These are phyloP conservation scores for Choreutis nemorana DNA, from an alignment of 2,888 invertebrate genomes.

Conservation along the genomic window DNA sequence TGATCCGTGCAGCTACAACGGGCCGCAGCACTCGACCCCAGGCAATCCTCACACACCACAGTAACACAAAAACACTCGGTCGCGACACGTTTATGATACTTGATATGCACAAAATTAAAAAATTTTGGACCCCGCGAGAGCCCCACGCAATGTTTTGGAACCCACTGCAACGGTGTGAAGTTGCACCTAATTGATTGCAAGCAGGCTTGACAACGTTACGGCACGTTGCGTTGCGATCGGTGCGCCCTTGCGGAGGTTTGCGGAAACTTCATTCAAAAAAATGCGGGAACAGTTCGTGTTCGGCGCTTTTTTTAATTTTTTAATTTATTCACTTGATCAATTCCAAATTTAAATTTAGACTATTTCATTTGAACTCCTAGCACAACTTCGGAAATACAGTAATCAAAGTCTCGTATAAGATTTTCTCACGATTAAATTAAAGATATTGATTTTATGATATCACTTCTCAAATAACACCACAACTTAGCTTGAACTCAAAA, in stretches of 20 bases:
- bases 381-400: background rate
- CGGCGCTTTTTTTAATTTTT: conserved; percentile 11
- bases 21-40: conserved; percentile 22
- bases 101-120: conserved; percentile 8
- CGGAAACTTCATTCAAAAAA: conserved; percentile 28
- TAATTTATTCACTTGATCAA: conserved; percentile 12
- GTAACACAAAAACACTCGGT: too few species aligned
- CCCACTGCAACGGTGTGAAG: conserved; percentile 39
- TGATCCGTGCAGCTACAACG: conserved; percentile 36
- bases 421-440: too few species aligned
- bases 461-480: conserved; percentile 19
- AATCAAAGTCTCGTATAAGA: conserved; percentile 11
- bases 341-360: conserved; percentile 2
- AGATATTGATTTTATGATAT: conserved; percentile 53
- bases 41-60: conserved; percentile 15
- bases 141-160: conserved; percentile 34
- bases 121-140: conserved; percentile 24
- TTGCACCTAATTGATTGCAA: conserved; percentile 30
- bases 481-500: conserved; percentile 15
- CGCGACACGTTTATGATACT: too few species aligned
- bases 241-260: conserved; percentile 16
- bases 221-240: conserved; percentile 20
- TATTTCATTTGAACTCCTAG: conserved; percentile 3
- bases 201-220: conserved; percentile 39
- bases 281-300: background rate